Evolutionary conservation across 2,888 invertebrate species (phyloP).

Genomic region (Dicycla oo): DNA sequence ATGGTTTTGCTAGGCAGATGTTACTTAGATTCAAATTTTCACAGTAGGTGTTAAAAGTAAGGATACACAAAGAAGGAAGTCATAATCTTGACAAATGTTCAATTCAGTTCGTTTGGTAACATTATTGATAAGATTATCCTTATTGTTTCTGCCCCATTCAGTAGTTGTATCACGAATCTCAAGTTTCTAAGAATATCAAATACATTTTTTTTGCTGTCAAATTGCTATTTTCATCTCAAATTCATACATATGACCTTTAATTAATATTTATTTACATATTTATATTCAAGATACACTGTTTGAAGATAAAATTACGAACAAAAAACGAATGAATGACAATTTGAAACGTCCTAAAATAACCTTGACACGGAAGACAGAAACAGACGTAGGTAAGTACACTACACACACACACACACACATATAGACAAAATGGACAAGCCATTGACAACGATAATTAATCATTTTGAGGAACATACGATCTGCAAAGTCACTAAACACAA

Average conservation of each 20-base stretch:
- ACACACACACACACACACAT: conserved; percentile 2
- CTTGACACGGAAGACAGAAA: conserved; percentile 36
- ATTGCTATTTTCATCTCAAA: conserved; percentile 16
- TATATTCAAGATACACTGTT: conserved; percentile 1
- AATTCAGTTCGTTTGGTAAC: not conserved
- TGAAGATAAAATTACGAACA: conserved; percentile 9
- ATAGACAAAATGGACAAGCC: not conserved
- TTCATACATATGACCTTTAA: conserved; percentile 15
- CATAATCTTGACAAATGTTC: not conserved
- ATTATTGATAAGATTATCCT: not conserved
- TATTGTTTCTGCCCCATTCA: not conserved
- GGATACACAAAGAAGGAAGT: no score
- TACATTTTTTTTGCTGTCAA: conserved; percentile 1
- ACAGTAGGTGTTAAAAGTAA: not conserved
- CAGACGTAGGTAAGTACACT: no score
- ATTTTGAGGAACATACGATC: conserved; percentile 9
- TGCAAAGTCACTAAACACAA: not conserved
- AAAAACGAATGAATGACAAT: conserved; percentile 10
- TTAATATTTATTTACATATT: conserved; percentile 18
- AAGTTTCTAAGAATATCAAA: conserved; percentile 11
- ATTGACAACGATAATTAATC: conserved; percentile 35
- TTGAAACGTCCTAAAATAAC: conserved; percentile 23
- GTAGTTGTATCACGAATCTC: not conserved
- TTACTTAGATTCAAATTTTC: not conserved
- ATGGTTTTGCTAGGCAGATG: no score